Conservation (phyloP, 2,113 vertebrate species). For the Macheiramphus alcinus region DNA sequence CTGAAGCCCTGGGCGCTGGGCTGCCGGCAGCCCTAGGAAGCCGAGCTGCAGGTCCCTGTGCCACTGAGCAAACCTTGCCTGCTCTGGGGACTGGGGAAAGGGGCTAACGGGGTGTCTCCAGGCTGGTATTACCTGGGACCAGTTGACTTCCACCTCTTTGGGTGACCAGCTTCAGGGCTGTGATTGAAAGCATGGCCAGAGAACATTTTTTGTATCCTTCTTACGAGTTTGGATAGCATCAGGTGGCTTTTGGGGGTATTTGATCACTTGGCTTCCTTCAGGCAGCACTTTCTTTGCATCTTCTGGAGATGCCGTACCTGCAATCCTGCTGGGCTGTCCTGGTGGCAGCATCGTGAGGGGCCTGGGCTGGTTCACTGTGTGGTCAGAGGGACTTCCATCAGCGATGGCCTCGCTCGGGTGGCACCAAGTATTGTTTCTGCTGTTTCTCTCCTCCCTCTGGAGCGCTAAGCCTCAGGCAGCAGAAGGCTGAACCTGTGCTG, state of each 20-base stretch:
- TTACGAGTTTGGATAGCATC: too few species aligned
- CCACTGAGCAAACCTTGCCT: background rate
- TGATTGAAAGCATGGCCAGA: background rate
- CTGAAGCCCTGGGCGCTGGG: rapidly evolving
- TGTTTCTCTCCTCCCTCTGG: background rate
- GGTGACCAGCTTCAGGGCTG: background rate
- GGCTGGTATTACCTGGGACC: background rate
- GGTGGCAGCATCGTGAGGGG: too few species aligned
- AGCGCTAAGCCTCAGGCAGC: background rate
- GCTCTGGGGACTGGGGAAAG: background rate
- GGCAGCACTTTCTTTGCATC: background rate
- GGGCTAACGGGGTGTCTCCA: background rate
- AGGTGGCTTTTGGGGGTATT: background rate
- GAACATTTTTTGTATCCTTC: background rate
- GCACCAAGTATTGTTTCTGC: background rate
- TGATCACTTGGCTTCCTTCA: background rate
- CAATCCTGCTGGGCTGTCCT: background rate
- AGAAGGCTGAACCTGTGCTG: background rate
- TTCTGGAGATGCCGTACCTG: background rate
- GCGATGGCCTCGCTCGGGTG: rapidly evolving
- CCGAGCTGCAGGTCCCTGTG: background rate
- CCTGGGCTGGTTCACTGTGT: background rate
- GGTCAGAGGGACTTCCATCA: background rate
- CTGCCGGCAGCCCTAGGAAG: background rate
- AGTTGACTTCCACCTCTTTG: background rate